Percentiles rank a stretch among this genome's conserved stretches.
phyloP scores from a whole-genome alignment of 2,888 invertebrate species.

The Carterocephalus palaemon region DNA sequence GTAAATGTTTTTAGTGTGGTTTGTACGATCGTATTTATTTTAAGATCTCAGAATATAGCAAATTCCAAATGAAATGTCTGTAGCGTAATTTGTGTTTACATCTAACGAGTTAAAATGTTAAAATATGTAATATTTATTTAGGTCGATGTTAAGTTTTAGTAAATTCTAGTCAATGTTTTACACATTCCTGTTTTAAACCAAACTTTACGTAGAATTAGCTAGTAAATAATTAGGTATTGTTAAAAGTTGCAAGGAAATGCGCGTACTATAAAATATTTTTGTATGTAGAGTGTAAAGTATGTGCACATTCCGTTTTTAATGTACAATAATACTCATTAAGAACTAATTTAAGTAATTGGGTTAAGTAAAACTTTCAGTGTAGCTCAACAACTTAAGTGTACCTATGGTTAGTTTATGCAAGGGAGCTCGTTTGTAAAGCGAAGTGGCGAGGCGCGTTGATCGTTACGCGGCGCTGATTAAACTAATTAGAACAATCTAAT shows the following conservation, averaged over 20 bases:
- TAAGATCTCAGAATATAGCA: slow-evolving; percentile 68
- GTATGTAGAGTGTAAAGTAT: slow-evolving; percentile 1
- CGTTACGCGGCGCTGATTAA: slow-evolving; percentile 64
- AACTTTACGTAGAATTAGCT: slow-evolving; percentile 59
- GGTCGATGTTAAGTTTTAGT: slow-evolving; percentile 76
- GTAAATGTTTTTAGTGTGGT: slow-evolving; percentile 40
- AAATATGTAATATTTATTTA: slow-evolving; percentile 71
- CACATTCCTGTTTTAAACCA: slow-evolving; percentile 78
- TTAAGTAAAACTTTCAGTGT: slow-evolving; percentile 24
- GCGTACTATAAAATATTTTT: slow-evolving; percentile 5
- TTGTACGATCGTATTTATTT: slow-evolving; percentile 44
- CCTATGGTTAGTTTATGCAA: slow-evolving; percentile 21
- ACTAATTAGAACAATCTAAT: slow-evolving; percentile 62
- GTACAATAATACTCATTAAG: slow-evolving; percentile 16
- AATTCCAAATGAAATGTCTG: slow-evolving; percentile 45
- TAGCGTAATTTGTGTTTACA: slow-evolving; percentile 42
- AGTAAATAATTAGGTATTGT: slow-evolving; percentile 38
- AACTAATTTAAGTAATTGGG: slow-evolving; percentile 14
- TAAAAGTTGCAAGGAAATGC: slow-evolving; percentile 6
- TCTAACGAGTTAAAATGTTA: slow-evolving; percentile 59
- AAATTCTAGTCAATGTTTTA: slow-evolving; percentile 79
- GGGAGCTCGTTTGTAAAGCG: slow-evolving; percentile 32
- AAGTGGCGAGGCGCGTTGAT: slow-evolving; percentile 44
- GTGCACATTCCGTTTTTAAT: slow-evolving; percentile 3
- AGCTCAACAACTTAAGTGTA: slow-evolving; percentile 33